Base-by-base conservation (phyloP, 2,113 vertebrate species). In the Datnioides undecimradiatus region DNA sequence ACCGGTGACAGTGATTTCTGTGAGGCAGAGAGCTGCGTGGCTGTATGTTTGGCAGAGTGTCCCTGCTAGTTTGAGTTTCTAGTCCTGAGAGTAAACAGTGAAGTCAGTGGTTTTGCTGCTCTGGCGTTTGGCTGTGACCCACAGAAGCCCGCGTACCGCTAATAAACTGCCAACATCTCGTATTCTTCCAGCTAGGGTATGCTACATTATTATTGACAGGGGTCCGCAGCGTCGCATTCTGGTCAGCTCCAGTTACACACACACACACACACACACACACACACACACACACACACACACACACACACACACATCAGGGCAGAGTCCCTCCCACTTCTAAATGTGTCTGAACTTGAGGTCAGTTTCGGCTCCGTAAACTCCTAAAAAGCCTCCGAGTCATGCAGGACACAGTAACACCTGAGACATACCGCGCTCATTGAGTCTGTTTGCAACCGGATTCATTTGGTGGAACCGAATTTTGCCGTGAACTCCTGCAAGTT, bases 311-410 rank as follows among this genome's bases (percentile, higher is more conserved):
- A 38, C 3, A 5, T 36, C 25, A 21, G 46, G 23, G 8, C 8
- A 6, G 45, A 55, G 57, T 62, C 79, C 63, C 64, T 38, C 72
- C 64, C 64, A 62, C 45, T 23, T 25, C 54, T 29, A 31, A 51
- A 27, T 58, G 6, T 55, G 38, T 75, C n/a, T n/a, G 79, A 69
- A 69, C 36, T 72, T 31, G 0, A 3, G 59, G 71, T 63, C 58
- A 40, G 7, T 17, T 33, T 63, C 58, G 23, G 17, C 17, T 63
- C 34, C 57, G 19, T 1, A 16, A 59, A 16, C 25, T 14, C 5
- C 4, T 4, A 10, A 34, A 45, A 51, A 69, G 29, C 38, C 57
- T 29, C 41, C 0, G 54, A 46, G 60, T 14, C 52, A 45, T 8
- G 11, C 57, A 48, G 64, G 38, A 7, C 6, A 27, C 55, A 27